phyloP scores from a whole-genome alignment of 2,888 invertebrate genomes.

The Drosophila infuscata region DNA sequence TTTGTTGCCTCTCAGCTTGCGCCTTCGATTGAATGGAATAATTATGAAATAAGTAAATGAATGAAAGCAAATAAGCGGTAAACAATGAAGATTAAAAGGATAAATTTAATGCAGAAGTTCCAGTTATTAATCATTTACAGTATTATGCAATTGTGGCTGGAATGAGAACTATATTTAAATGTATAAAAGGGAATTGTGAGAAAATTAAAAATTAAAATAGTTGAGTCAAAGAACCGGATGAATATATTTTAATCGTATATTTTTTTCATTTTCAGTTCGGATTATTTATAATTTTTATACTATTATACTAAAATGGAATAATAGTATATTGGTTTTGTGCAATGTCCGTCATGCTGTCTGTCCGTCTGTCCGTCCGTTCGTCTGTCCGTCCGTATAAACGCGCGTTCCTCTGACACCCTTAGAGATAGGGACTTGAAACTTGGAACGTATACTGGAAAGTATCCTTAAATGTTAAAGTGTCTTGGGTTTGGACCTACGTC shows the following conservation, averaged over 20 bases:
- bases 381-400: too few species aligned
- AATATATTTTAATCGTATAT: neutral
- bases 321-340: too few species aligned
- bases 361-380: too few species aligned
- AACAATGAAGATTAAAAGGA: neutral
- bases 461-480: too few species aligned
- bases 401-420: too few species aligned
- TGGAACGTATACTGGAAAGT: too few species aligned
- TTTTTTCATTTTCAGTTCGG: neutral
- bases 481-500: too few species aligned
- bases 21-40: slow-evolving; percentile 3
- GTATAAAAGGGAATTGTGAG: neutral
- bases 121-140: neutral
- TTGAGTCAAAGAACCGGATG: neutral
- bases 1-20: slow-evolving; percentile 1
- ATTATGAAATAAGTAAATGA: slow-evolving; percentile 27
- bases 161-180: neutral
- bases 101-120: neutral
- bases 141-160: neutral
- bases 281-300: neutral
- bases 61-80: slow-evolving; percentile 11
- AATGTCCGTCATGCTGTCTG: too few species aligned
- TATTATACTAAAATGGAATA: too few species aligned
- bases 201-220: neutral
- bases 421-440: too few species aligned